Percentiles rank a stretch among this genome's conserved stretches.
Evolutionary conservation across 2,888 invertebrate genomes (phyloP).

Genomic region (Eupithecia subfuscata): DNA sequence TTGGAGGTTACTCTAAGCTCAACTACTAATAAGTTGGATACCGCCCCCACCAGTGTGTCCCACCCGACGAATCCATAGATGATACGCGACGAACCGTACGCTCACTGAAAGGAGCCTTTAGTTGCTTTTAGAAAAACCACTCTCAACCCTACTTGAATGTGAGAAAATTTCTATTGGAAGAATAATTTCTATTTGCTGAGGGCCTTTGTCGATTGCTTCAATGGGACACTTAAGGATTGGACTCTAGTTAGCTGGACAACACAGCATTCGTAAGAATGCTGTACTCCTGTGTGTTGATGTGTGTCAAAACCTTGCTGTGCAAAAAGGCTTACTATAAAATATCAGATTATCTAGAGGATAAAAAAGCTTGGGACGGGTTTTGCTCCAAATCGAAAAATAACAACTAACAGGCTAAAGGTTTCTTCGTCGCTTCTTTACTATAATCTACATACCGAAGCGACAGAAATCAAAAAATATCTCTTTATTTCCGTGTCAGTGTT

Average conservation of each 20-base stretch:
- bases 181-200: constrained; percentile 67
- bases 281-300: too few relatives aligned
- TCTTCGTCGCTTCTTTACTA: too few relatives aligned
- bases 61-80: constrained; percentile 48
- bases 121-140: constrained; percentile 71
- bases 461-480: too few relatives aligned
- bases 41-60: constrained; percentile 50
- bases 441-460: too few relatives aligned
- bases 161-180: constrained; percentile 72
- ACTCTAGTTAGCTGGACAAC: not conserved
- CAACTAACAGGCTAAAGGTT: too few relatives aligned
- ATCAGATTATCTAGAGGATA: too few relatives aligned
- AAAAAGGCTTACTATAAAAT: too few relatives aligned
- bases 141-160: constrained; percentile 60
- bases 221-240: constrained; percentile 32
- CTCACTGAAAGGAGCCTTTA: constrained; percentile 60
- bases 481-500: too few relatives aligned
- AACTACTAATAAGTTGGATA: constrained; percentile 12
- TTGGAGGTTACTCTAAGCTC: too few relatives aligned
- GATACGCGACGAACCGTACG: constrained; percentile 59
- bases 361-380: too few relatives aligned
- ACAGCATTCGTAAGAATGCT: not conserved
- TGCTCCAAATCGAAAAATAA: too few relatives aligned
- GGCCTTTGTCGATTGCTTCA: constrained; percentile 54
- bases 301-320: too few relatives aligned